Conservation (phyloP, 2,113 vertebrate genomes). For the Cavia aperea region DNA sequence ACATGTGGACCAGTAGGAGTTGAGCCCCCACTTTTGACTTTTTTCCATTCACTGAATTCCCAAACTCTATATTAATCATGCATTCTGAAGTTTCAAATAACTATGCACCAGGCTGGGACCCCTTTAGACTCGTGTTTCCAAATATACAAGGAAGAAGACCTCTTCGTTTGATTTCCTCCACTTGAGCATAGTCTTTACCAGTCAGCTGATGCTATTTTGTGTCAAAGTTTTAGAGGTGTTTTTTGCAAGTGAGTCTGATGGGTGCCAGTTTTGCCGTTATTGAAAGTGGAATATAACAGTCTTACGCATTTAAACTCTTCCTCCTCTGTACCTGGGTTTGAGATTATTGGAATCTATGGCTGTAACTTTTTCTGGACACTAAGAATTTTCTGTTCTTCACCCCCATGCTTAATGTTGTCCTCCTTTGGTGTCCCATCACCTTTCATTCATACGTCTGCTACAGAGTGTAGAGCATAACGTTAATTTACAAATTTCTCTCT, state of each 20-base stretch:
- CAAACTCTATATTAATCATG: neutral
- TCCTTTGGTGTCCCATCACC: neutral
- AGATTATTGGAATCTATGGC: neutral
- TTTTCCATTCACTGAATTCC: neutral
- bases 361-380: neutral
- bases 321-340: neutral
- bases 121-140: too few species aligned
- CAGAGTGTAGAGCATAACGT: neutral
- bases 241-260: neutral
- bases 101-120: neutral
- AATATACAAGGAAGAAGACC: neutral
- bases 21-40: neutral
- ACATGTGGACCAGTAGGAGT: neutral
- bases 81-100: neutral
- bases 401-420: neutral
- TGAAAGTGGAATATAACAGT: neutral
- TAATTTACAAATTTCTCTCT: neutral
- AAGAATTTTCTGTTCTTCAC: neutral
- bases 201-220: neutral
- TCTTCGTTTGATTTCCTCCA: neutral
- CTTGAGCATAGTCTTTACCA: neutral
- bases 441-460: neutral
- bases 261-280: neutral
- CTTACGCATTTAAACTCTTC: neutral
- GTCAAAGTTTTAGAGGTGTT: neutral